Conservation (phyloP, 2,113 vertebrate genomes). For the Pantherophis guttatus region DNA sequence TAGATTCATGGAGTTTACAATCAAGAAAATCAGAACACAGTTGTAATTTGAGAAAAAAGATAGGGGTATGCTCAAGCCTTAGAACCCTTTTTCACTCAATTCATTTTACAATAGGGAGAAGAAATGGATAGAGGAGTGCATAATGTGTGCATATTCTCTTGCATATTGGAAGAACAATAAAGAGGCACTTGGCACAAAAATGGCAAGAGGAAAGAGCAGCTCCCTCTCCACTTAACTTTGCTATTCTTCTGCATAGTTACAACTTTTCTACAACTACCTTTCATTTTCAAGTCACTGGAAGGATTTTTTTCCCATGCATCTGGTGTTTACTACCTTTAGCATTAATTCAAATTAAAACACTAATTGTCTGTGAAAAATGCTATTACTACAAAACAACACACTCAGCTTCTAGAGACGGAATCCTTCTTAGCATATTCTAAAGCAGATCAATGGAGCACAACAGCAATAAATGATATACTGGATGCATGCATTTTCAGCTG, state of each 20-base stretch:
- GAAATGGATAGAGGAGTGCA: not conserved
- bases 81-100: not conserved
- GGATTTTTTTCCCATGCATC: not conserved
- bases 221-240: not conserved
- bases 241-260: not conserved
- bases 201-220: not conserved
- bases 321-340: not conserved
- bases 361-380: not conserved
- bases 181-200: not conserved
- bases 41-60: not conserved
- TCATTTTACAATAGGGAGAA: not conserved
- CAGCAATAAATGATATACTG: not conserved
- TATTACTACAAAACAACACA: not conserved
- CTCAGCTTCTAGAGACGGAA: not conserved
- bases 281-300: not conserved
- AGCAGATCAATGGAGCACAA: not conserved
- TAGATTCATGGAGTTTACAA: not conserved
- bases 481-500: not conserved
- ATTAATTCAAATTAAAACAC: not conserved
- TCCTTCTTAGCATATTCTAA: not conserved
- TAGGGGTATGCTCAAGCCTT: not conserved
- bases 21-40: not conserved
- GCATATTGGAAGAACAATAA: not conserved
- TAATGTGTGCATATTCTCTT: not conserved
- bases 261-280: not conserved